Base-by-base conservation (phyloP, 1,140 invertebrate genomes). In the Batillaria attramentaria region DNA sequence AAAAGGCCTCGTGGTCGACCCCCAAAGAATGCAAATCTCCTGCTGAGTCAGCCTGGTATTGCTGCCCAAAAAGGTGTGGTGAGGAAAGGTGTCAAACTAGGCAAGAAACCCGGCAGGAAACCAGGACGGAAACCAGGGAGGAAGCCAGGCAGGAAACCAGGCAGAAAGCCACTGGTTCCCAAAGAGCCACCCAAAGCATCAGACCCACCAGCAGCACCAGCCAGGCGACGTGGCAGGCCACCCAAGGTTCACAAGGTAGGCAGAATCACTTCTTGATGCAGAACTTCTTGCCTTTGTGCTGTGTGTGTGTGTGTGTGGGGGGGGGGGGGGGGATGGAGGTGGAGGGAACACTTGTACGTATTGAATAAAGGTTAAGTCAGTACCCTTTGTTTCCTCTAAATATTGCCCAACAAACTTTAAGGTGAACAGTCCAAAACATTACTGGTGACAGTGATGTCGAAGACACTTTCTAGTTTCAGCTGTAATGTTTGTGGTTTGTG, bases 1-100 rank as follows among this genome's bases (percentile, higher is more conserved):
- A 75, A 75, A 33, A 33, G 73, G 3, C 57, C 57, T 18, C 73
- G 73, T n/a, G 73, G 73, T 28, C 54, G 73, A n/a, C 73, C 73
- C n/a, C 73, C 73, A 5, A 75, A 75, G 31, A 75, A 75, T 39
- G 3, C 57, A n/a, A 28, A 5, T 35, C 20, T 37, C 18, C 24
- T 62, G 37, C 0, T 75, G 16, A 28, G 39, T 28, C 24, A 75
- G 3, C 13, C 37, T 18, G 73, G 13, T 16, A 65, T 24, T 42
- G 16, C 57, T 16, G 10, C n/a, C 31, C 54, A 54, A 2, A 42
- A 62, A 62, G n/a, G n/a, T n/a, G n/a, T n/a, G n/a, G n/a, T n/a
- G n/a, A n/a, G n/a, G n/a, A n/a, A n/a, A n/a, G n/a, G 35, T 43
- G 31, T 70, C 20, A 70, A 70, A 70, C 41, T 42, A 20, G 42